Evolutionary conservation across 2,113 vertebrate species (phyloP), one percentile per base, ranked within the genome.

Genomic region (Sorex araneus): DNA sequence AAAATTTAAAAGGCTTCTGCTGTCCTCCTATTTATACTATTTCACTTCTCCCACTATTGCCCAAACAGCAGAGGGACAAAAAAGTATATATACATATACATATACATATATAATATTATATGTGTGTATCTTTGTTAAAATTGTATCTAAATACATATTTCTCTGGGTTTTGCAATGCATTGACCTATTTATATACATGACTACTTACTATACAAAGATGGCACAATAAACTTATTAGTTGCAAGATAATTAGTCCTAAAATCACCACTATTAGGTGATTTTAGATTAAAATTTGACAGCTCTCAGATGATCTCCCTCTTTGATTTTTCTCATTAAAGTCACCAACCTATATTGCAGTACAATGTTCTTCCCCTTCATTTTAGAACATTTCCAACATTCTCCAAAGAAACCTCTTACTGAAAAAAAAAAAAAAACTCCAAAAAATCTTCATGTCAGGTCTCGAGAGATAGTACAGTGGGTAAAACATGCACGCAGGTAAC

Each of bases 1-100:
- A 76, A 84, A 95, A 87, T 79, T 92, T 77, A 89, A 76, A 74
- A 71, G 63, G 47, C 67, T 40, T n/a, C 27, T 84, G 66, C 87
- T 25, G 30, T 30, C 40, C 40, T 86, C 30, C 78, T 80, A 71
- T 80, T 85, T 21, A 12, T 0, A 36, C 10, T 40, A 11, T 40
- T 92, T 70, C 16, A 36, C 30, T 87, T 79, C 54, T 66, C 77
- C 21, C 45, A 30, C 82, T 84, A 13, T 79, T 75, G 34, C 30
- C 34, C 23, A 88, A 77, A 84, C 2, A 80, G 60, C 78, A 64
- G 47, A 25, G 57, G 23, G 16, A 45, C 8, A 21, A 9, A 30
- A 30, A 18, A 71, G 28, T 60, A 71, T 27, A 66, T 23, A 32
- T 40, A 32, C 54, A n/a, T 2, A 36, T 11, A 81, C 40, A n/a